Evolutionary conservation across 2,888 invertebrate genomes (phyloP).

Genomic region (Plagodis dolabraria): DNA sequence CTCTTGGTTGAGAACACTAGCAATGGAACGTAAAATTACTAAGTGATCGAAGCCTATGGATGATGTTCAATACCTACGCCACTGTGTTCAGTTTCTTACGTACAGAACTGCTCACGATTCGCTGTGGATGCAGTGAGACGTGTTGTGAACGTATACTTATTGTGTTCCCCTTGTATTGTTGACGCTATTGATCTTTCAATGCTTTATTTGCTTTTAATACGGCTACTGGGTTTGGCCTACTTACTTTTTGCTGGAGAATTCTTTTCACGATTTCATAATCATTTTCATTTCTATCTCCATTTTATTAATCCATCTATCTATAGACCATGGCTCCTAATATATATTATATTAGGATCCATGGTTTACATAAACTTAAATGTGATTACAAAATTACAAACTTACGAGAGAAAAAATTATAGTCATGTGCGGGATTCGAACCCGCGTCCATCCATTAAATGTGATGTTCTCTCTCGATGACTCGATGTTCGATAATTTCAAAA

Average conservation of each 20-base stretch:
- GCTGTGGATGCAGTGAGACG: constrained; percentile 36
- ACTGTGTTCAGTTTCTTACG: not conserved
- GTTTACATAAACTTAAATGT: too few species aligned
- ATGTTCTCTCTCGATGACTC: too few species aligned
- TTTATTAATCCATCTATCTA: constrained; percentile 10
- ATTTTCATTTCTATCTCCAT: constrained; percentile 22
- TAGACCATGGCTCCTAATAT: too few species aligned
- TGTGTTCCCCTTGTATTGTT: constrained; percentile 60
- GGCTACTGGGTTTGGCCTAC: constrained; percentile 49
- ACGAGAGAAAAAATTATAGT: too few species aligned
- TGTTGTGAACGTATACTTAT: constrained; percentile 43
- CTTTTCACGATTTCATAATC: constrained; percentile 24
- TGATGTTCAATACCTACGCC: constrained; percentile 42
- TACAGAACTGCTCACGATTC: constrained; percentile 27
- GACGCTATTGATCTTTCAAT: constrained; percentile 54
- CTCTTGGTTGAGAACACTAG: constrained; percentile 72
- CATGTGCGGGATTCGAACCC: too few species aligned
- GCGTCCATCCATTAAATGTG: too few species aligned
- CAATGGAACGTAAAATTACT: constrained; percentile 78
- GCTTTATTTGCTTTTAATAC: constrained; percentile 62
- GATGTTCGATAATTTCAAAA: too few species aligned
- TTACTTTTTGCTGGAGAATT: constrained; percentile 33
- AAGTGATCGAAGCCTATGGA: constrained; percentile 63
- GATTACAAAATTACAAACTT: too few species aligned
- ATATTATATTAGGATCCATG: too few species aligned